Evolutionary conservation across 2,797 vertebrate species (phyloP).

Genomic region (Acipenser transmontanus): DNA sequence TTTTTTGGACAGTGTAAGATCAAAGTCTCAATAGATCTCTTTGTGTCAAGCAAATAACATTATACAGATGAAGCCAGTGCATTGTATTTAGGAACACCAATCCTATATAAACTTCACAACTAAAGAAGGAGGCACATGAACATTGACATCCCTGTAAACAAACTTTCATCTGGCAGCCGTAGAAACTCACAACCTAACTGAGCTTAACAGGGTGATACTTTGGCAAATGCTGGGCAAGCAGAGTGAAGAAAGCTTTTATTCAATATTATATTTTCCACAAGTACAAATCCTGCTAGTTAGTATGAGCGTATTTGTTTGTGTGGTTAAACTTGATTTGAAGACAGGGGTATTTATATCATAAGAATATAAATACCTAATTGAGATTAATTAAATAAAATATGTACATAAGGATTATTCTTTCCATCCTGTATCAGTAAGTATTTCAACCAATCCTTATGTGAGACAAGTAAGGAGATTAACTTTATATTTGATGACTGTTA

Average conservation of each 20-base stretch:
- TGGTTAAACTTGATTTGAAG: too few relatives aligned
- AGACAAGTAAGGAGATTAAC: too few relatives aligned
- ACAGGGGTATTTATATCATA: too few relatives aligned
- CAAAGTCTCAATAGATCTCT: background rate
- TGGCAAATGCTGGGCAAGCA: slow-evolving; percentile 32
- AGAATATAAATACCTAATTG: too few relatives aligned
- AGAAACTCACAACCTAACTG: slow-evolving; percentile 32
- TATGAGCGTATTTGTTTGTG: too few relatives aligned
- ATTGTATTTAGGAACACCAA: slow-evolving; percentile 13
- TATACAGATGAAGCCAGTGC: slow-evolving; percentile 22
- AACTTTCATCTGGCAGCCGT: slow-evolving; percentile 20
- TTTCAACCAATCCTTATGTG: too few relatives aligned
- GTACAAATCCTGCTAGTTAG: slow-evolving; percentile 19
- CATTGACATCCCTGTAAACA: slow-evolving; percentile 32
- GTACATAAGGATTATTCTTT: too few relatives aligned
- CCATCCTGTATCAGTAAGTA: too few relatives aligned
- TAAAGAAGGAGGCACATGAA: slow-evolving; percentile 24
- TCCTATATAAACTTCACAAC: slow-evolving; percentile 36
- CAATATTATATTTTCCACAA: slow-evolving; percentile 49
- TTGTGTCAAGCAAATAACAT: slow-evolving; percentile 18
- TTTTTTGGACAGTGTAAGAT: background rate
- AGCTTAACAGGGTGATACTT: slow-evolving; percentile 41
- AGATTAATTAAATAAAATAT: too few relatives aligned
- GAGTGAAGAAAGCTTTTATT: slow-evolving; percentile 36
- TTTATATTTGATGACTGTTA: too few relatives aligned